Evolutionary conservation across 92 coral and sea anemone genomes (phyloP).

Genomic region (Isaurus tuberculatus): DNA sequence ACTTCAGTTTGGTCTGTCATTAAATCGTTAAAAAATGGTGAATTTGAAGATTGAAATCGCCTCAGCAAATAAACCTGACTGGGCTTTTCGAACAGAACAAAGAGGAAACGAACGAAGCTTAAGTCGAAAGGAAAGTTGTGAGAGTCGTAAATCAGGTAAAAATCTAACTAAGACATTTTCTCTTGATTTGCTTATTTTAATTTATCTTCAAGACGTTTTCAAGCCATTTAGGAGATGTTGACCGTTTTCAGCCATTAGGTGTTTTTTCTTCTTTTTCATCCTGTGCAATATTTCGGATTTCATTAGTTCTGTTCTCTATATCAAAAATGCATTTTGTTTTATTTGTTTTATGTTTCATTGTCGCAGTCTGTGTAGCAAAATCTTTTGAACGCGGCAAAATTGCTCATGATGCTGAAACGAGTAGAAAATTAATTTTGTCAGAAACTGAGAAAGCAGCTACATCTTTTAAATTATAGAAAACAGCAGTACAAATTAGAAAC

Average conservation of each 20-base stretch:
- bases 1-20: neutral
- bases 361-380: neutral
- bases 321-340: neutral
- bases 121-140: conserved; percentile 7
- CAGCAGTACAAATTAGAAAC: neutral
- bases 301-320: neutral
- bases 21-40: conserved; percentile 13
- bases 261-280: neutral
- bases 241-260: neutral
- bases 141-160: conserved; percentile 26
- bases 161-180: neutral
- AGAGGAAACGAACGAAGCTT: neutral
- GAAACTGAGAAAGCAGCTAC: neutral
- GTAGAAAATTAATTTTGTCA: neutral
- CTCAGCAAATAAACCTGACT: conserved; percentile 2
- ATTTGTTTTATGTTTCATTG: neutral
- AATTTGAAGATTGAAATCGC: conserved; percentile 39
- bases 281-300: neutral
- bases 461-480: neutral
- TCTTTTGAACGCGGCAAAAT: neutral
- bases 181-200: neutral
- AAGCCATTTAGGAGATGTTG: no score
- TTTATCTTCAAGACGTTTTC: neutral
- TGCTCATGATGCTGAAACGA: neutral
- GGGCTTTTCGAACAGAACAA: neutral